Percentiles rank a stretch among this genome's conserved stretches.
phyloP scores from a whole-genome alignment of 2,113 vertebrate species.

The Muntiacus reevesi region DNA sequence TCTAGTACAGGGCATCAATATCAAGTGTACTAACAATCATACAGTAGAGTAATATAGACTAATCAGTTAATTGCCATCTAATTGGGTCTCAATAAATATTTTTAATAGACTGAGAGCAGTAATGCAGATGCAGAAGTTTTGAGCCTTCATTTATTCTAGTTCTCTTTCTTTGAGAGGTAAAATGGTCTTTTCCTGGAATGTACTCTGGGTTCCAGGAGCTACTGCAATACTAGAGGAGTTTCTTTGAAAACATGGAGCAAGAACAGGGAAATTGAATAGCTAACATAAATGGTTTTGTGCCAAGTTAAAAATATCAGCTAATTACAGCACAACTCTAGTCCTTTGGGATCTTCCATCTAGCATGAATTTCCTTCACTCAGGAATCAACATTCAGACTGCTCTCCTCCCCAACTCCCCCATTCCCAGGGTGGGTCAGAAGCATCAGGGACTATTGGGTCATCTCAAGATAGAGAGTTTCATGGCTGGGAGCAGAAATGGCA shows the following conservation, averaged over 20 bases:
- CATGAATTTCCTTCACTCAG: not conserved
- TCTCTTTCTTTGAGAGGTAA: not conserved
- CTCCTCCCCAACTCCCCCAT: not conserved
- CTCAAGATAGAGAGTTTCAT: not conserved
- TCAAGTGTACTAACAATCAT: not conserved
- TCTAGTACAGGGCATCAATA: not conserved
- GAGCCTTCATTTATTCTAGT: not conserved
- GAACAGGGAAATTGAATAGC: constrained; percentile 1
- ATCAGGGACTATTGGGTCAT: not conserved
- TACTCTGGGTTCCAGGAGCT: not conserved
- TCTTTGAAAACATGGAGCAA: constrained; percentile 2
- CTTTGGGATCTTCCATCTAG: not conserved
- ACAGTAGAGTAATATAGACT: not conserved
- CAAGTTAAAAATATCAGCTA: constrained; percentile 39
- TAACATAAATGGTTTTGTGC: not conserved
- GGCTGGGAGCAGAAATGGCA: constrained; percentile 22
- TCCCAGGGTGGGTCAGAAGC: not conserved
- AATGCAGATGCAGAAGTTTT: not conserved
- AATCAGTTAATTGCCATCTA: not conserved
- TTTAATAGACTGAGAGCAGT: not conserved
- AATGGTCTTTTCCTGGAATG: not conserved
- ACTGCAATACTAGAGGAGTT: not conserved
- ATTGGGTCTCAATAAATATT: not conserved
- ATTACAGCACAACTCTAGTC: not conserved
- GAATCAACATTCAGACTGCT: not conserved